Conservation (phyloP, 2,113 vertebrate genomes). For the Bos indicus region DNA sequence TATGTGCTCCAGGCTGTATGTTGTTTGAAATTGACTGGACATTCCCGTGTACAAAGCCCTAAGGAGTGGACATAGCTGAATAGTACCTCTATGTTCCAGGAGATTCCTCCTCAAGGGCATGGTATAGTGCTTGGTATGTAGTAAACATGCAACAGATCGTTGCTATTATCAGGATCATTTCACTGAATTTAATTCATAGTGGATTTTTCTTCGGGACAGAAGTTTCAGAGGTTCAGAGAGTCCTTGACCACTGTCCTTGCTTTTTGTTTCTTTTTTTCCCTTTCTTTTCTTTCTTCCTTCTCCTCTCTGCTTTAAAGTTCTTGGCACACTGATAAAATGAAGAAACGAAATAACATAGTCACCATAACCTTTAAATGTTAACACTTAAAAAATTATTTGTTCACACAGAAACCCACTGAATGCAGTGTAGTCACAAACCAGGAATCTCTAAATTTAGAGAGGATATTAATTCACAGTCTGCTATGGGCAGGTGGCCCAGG, state of each 20-base stretch:
- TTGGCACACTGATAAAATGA: neutral
- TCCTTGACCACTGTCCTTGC: neutral
- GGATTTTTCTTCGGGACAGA: neutral
- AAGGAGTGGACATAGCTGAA: neutral
- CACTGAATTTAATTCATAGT: neutral
- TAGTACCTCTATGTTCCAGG: neutral
- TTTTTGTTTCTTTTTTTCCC: neutral
- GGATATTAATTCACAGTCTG: neutral
- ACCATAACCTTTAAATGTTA: conserved; percentile 51
- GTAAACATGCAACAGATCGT: neutral
- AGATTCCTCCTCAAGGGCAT: neutral
- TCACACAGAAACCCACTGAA: neutral
- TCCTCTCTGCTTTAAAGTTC: neutral
- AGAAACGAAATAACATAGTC: neutral
- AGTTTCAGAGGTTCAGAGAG: neutral
- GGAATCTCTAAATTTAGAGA: conserved; percentile 12
- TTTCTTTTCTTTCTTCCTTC: neutral
- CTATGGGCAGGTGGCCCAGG: neutral
- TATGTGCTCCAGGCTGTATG: neutral
- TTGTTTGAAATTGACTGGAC: neutral
- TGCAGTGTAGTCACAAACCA: neutral
- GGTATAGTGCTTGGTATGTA: neutral
- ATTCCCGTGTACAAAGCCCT: neutral
- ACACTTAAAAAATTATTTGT: conserved; percentile 31
- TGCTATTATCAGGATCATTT: neutral